Base-by-base conservation (phyloP, 1,140 invertebrate genomes). In the Cydia amplana region DNA sequence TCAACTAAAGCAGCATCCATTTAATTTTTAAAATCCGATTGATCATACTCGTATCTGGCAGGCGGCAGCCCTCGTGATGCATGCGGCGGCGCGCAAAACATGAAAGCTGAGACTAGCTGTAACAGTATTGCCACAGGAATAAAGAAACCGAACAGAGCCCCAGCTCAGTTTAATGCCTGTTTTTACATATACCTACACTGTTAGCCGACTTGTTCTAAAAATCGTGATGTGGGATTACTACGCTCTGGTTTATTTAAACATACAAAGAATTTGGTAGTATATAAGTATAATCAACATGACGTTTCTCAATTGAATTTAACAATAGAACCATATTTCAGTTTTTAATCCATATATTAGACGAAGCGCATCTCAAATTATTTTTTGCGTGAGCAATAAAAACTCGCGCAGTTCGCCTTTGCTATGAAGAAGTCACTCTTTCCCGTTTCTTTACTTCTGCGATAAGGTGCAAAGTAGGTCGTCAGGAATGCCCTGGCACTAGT, bases 21-120 rank as follows among this genome's bases (percentile, higher is more conserved):
- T 70, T 70, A 43, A 70, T 70, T 70, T 70, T 40, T 43, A 36
- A 70, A 70, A 70, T 70, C 65, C 65, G 32, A 70, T 70, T 70
- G 65, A 70, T 70, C 65, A 70, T 70, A n/a, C n/a, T n/a, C n/a
- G n/a, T n/a, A 70, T 70, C 65, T 70, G 65, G 65, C 65, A 70
- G 23, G 64, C n/a, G 64, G 64, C 64, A 40, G 1, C 65, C 65
- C 65, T 65, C 25, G 32, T 70, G 65, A 70, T 70, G 65, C 16
- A 70, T 70, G 65, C 28, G 64, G 64, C 23, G 14, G 64, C 18
- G 20, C 20, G 18, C 55, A 60, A 60, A 60, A 60, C 55, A 60
- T 23, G 55, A 60, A 60, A 20, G 55, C 55, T 23, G 55, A 60
- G 55, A 2, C 55, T 23, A 18, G 51, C 51, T 55, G 16, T n/a